Evolutionary conservation across 2,113 vertebrate genomes (phyloP).

Genomic region (Anas platyrhynchos): DNA sequence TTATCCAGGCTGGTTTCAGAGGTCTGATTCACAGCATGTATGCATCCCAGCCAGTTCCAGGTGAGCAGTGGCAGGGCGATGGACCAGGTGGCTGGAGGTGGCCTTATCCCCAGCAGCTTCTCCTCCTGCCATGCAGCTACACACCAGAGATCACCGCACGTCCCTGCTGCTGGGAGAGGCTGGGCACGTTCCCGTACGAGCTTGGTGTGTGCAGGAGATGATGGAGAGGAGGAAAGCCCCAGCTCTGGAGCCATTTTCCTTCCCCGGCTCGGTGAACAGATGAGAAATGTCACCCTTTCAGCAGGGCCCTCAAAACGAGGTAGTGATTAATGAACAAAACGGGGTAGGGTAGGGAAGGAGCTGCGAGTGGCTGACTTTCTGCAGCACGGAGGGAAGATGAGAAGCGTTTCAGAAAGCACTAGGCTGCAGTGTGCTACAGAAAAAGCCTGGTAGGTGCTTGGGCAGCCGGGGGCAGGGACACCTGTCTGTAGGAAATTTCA

Average conservation of each 20-base stretch:
- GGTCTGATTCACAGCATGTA: neutral
- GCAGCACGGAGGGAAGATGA: neutral
- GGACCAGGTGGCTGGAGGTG: neutral
- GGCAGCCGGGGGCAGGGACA: neutral
- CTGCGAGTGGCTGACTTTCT: neutral
- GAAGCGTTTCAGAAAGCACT: neutral
- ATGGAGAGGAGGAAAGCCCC: neutral
- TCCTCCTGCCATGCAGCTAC: neutral
- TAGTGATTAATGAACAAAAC: neutral
- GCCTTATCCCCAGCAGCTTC: rapidly evolving
- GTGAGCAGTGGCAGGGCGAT: neutral
- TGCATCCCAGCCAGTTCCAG: rapidly evolving
- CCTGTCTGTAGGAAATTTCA: neutral
- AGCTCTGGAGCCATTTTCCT: neutral
- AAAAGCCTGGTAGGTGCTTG: neutral
- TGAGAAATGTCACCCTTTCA: neutral
- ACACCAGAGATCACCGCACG: rapidly evolving
- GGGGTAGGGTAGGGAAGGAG: neutral
- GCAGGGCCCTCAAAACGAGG: neutral
- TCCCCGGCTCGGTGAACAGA: neutral
- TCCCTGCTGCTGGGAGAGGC: neutral
- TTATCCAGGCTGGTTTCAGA: neutral
- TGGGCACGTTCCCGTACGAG: rapidly evolving
- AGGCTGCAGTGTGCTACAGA: neutral
- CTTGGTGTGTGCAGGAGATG: neutral